phyloP scores from a whole-genome alignment of 2,797 vertebrate species.

The Champsocephalus esox region DNA sequence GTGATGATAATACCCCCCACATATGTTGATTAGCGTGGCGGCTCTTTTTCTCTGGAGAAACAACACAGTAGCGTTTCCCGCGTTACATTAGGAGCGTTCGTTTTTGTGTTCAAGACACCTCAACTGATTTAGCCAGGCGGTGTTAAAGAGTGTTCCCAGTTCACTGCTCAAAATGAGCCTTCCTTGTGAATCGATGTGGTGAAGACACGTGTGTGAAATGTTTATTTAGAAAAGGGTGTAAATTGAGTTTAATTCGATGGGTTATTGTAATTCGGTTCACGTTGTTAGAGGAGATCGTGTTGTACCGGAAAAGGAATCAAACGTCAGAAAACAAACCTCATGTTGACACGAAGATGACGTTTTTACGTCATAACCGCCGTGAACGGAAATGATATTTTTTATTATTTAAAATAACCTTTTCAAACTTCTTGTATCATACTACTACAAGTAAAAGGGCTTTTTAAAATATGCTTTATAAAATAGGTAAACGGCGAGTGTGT shows the following conservation, averaged over 20 bases:
- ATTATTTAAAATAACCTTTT: neutral
- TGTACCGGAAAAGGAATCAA: neutral
- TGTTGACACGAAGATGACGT: constrained; percentile 27
- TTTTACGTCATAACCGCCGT: neutral
- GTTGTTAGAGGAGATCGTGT: accelerated
- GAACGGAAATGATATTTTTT: neutral
- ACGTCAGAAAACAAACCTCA: neutral
- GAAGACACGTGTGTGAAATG: accelerated
- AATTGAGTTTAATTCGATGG: neutral
- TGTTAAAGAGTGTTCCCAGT: neutral
- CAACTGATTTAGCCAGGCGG: neutral
- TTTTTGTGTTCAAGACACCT: constrained; percentile 16
- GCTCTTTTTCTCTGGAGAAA: constrained; percentile 24
- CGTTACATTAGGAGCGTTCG: constrained; percentile 60
- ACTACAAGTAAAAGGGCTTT: neutral
- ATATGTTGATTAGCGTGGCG: constrained; percentile 25
- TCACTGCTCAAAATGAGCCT: neutral
- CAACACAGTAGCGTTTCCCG: constrained; percentile 72
- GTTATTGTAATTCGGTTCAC: neutral
- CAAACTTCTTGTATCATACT: neutral
- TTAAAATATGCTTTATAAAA: neutral
- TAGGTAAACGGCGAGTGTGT: neutral
- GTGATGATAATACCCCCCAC: neutral
- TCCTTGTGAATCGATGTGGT: accelerated
- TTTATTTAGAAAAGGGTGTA: accelerated